Conservation (phyloP, 1,140 invertebrate species). For the Eurosta solidaginis region DNA sequence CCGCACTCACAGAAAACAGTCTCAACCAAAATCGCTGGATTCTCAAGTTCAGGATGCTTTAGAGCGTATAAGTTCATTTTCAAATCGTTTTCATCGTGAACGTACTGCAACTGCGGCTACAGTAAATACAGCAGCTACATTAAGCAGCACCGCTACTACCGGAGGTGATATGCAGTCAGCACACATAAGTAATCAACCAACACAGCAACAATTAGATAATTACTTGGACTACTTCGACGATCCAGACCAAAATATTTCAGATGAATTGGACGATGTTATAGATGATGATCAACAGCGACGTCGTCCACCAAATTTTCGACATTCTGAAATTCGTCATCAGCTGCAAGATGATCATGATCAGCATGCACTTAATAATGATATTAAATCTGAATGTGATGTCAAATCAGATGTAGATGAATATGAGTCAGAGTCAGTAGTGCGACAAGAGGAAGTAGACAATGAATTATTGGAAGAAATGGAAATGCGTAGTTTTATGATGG, state of each 20-base stretch:
- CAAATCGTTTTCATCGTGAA: slow-evolving; percentile 51
- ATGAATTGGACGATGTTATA: slow-evolving; percentile 33
- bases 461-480: slow-evolving; percentile 43
- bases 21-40: slow-evolving; percentile 51
- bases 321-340: no score
- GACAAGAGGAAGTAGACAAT: slow-evolving; percentile 38
- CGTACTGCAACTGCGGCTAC: slow-evolving; percentile 39
- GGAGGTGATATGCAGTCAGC: neutral
- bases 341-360: neutral
- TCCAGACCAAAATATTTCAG: slow-evolving; percentile 6
- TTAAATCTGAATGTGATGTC: slow-evolving; percentile 54
- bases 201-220: slow-evolving; percentile 38
- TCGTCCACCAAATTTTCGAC: neutral
- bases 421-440: slow-evolving; percentile 38
- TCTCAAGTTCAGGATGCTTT: slow-evolving; percentile 54
- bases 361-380: slow-evolving; percentile 44
- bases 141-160: neutral
- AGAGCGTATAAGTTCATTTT: slow-evolving; percentile 49
- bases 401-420: slow-evolving; percentile 37
- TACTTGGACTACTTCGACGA: slow-evolving; percentile 48
- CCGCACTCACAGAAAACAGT: slow-evolving; percentile 42
- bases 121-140: slow-evolving; percentile 26
- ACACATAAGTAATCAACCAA: neutral
- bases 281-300: slow-evolving; percentile 29
- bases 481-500: slow-evolving; percentile 29